Conservation (phyloP, 2,113 vertebrate species). For the Macrotus californicus region DNA sequence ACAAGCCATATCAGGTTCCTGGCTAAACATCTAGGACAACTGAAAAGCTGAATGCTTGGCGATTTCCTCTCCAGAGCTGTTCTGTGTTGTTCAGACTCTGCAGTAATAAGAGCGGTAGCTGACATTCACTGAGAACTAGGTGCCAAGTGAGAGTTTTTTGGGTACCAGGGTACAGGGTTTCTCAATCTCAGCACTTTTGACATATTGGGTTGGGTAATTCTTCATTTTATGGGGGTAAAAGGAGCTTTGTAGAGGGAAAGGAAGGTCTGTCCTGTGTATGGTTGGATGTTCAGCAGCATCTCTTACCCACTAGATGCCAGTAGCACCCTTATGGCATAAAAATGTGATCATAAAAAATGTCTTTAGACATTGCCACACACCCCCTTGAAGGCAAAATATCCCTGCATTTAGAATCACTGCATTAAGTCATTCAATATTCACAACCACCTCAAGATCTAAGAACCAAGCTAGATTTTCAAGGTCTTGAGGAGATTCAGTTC, state of each 20-base stretch:
- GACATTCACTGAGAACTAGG: background rate
- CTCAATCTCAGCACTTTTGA: background rate
- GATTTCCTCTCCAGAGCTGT: background rate
- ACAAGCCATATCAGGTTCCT: background rate
- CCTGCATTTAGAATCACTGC: background rate
- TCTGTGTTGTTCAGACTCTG: background rate
- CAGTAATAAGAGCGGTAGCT: background rate
- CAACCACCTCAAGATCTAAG: background rate
- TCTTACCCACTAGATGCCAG: background rate
- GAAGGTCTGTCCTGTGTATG: background rate
- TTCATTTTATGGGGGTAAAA: background rate
- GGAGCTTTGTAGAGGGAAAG: fast-evolving
- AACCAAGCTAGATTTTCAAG: background rate
- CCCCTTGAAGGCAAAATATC: background rate
- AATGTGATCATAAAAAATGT: background rate
- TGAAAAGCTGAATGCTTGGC: background rate
- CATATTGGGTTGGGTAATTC: background rate
- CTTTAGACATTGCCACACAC: background rate
- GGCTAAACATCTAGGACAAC: background rate
- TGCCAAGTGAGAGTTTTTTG: background rate
- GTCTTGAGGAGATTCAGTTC: background rate
- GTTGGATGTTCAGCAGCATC: background rate
- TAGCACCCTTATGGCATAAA: background rate
- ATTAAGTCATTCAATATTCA: background rate
- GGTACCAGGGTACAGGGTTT: background rate